A percentile compares a stretch with the other conserved stretches of the same genome.
Evolutionary conservation across 2,888 invertebrate genomes (phyloP).

Genomic region (Latrodectus elegans): DNA sequence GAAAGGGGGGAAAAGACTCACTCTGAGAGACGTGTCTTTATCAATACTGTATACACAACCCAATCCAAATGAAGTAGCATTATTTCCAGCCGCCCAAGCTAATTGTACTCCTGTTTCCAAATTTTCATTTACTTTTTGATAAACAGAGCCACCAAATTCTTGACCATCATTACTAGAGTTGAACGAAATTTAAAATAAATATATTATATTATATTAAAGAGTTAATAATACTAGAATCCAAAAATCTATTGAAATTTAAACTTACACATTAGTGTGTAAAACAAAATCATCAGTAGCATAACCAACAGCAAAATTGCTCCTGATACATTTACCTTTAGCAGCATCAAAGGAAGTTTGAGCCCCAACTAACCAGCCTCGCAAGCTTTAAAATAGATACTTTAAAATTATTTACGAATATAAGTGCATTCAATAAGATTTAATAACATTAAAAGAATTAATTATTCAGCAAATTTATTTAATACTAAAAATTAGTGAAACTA

Average conservation of each 20-base stretch:
- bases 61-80: slow-evolving; percentile 93
- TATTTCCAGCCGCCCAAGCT: slow-evolving; percentile 92
- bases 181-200: not conserved
- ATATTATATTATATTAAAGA: not conserved
- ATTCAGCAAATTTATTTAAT: too few species aligned
- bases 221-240: not conserved
- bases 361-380: slow-evolving; percentile 91
- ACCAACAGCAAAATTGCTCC: slow-evolving; percentile 95
- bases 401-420: too few species aligned
- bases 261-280: slow-evolving; percentile 96
- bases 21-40: slow-evolving; percentile 83
- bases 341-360: slow-evolving; percentile 87
- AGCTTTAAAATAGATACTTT: slow-evolving; percentile 32
- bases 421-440: too few species aligned
- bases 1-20: slow-evolving; percentile 59
- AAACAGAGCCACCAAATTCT: slow-evolving; percentile 93
- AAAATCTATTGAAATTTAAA: slow-evolving; percentile 72
- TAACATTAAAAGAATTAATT: too few species aligned
- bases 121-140: slow-evolving; percentile 90
- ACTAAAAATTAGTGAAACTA: too few species aligned
- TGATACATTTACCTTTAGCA: slow-evolving; percentile 90
- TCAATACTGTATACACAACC: slow-evolving; percentile 92
- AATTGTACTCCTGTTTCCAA: slow-evolving; percentile 92
- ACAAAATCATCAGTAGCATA: slow-evolving; percentile 93
- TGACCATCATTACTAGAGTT: slow-evolving; percentile 88